phyloP scores from a whole-genome alignment of 2,113 vertebrate species.

The Setophaga coronata region DNA sequence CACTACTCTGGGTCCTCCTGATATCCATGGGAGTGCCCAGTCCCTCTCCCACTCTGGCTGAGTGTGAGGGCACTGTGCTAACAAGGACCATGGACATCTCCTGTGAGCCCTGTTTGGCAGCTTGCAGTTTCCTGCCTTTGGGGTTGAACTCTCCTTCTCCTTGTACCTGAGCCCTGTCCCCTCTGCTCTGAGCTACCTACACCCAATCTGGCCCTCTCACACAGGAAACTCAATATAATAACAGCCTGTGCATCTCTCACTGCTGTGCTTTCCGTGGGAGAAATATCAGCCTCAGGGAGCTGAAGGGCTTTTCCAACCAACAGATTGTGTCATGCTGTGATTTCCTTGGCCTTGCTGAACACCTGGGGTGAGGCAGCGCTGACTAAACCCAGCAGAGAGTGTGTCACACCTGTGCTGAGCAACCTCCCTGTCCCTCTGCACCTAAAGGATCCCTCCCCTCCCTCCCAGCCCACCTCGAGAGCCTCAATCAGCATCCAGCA shows the following conservation, averaged over 20 bases:
- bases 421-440: accelerated
- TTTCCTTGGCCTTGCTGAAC: neutral
- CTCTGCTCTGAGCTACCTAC: neutral
- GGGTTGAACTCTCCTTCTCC: neutral
- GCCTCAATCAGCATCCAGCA: accelerated
- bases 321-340: too few relatives aligned
- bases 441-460: neutral
- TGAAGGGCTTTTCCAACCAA: neutral
- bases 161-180: neutral
- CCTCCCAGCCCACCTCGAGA: neutral
- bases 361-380: neutral
- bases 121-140: neutral
- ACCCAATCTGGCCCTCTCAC: neutral
- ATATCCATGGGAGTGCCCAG: neutral
- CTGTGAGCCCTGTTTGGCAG: neutral
- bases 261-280: neutral
- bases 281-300: neutral
- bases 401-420: neutral
- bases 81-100: neutral
- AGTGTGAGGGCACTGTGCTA: neutral
- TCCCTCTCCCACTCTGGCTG: neutral
- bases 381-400: neutral
- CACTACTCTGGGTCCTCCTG: neutral
- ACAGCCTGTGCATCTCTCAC: neutral
- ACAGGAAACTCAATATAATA: neutral